Percentiles rank a stretch among this genome's conserved stretches.
Conservation (phyloP, 2,797 vertebrate genomes). For the Poeciliopsis presidionis region DNA sequence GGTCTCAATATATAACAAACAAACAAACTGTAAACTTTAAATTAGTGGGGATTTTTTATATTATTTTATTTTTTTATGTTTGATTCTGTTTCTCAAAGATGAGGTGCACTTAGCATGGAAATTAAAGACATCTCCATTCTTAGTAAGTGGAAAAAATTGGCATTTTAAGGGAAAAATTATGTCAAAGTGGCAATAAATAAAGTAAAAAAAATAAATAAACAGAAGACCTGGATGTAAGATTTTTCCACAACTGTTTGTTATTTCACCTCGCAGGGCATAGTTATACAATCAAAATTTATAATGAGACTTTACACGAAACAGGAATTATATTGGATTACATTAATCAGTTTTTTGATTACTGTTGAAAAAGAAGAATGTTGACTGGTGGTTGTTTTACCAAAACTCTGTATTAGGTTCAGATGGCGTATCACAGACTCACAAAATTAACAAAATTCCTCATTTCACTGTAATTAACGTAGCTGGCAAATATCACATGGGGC, state of each 20-base stretch:
- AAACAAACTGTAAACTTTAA: background rate
- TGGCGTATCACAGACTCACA: background rate
- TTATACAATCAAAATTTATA: background rate
- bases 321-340: background rate
- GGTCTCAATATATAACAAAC: background rate
- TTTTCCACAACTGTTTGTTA: background rate
- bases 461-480: no score
- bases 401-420: background rate
- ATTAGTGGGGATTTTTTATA: background rate
- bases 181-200: background rate
- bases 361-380: background rate
- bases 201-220: background rate
- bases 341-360: background rate
- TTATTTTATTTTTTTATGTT: background rate
- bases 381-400: background rate
- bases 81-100: background rate
- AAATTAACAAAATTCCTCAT: background rate
- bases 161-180: background rate
- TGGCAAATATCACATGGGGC: background rate
- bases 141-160: background rate
- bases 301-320: background rate
- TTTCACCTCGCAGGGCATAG: background rate
- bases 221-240: background rate
- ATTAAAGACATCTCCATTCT: background rate
- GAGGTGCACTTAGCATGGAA: background rate